Conservation (phyloP, 1,140 invertebrate species). For the Pachyrhynchus sulphureomaculatus region DNA sequence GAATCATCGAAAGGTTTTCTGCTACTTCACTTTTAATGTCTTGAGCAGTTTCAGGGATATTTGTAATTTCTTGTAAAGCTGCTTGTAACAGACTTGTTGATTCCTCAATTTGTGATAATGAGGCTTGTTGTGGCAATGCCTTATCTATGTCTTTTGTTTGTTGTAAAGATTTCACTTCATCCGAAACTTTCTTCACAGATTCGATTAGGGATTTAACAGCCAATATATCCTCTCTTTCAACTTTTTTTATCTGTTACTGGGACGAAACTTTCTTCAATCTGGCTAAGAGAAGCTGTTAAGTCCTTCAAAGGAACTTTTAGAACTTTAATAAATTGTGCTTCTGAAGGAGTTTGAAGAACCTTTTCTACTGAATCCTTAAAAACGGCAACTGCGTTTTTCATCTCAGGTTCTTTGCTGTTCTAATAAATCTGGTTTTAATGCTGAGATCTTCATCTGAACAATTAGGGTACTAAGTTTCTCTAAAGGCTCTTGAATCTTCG, state of each 20-base stretch:
- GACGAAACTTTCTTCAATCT: background rate
- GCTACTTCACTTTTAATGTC: conserved; percentile 4
- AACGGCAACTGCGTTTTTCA: background rate
- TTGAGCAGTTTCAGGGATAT: background rate
- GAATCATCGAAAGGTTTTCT: background rate
- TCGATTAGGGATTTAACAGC: background rate
- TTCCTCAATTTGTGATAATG: background rate
- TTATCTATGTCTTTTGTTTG: background rate
- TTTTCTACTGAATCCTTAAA: background rate
- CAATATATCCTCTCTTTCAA: background rate
- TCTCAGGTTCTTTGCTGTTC: conserved; percentile 12
- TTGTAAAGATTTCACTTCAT: background rate
- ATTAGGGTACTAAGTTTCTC: conserved; percentile 3
- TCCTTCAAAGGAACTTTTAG: background rate
- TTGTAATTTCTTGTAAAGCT: conserved; percentile 3
- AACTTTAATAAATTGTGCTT: background rate
- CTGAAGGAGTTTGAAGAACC: background rate
- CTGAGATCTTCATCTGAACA: conserved; percentile 2
- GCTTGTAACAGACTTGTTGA: conserved; percentile 1
- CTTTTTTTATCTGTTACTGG: background rate
- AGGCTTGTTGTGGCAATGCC: no score
- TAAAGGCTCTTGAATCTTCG: background rate
- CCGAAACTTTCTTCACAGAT: background rate
- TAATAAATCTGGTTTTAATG: conserved; percentile 12
- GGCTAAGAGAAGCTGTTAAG: background rate